These are phyloP conservation scores for Nephrotoma flavescens DNA, from an alignment of 2,888 invertebrate species.

Conservation along the genomic window DNA sequence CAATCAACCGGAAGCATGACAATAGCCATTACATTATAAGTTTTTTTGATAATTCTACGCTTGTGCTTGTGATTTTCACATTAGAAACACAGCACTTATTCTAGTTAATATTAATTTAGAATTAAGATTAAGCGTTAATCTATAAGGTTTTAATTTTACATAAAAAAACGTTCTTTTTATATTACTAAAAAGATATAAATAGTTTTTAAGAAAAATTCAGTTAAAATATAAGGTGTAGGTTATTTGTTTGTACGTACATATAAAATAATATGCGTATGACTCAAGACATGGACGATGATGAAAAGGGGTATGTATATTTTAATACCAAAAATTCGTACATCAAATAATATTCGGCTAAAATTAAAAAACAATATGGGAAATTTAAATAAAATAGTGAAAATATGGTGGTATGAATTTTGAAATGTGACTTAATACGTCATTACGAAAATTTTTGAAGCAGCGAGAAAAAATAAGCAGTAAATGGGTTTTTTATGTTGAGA, in stretches of 20 bases:
- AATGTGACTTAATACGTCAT: conserved; percentile 3
- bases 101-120: conserved; percentile 3
- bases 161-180: neutral
- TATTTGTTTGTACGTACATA: conserved; percentile 5
- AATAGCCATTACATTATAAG: conserved; percentile 2
- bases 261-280: conserved; percentile 15
- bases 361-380: neutral
- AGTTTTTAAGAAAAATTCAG: conserved; percentile 2
- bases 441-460: neutral
- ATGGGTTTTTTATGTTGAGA: neutral
- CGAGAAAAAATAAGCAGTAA: neutral
- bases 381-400: neutral
- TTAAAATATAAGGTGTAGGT: conserved; percentile 4
- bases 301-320: conserved; percentile 13
- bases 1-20: conserved; percentile 2
- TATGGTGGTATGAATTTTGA: neutral
- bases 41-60: conserved; percentile 4
- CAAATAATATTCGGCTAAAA: neutral
- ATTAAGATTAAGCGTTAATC: conserved; percentile 4
- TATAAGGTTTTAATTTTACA: conserved; percentile 5
- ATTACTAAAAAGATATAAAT: neutral
- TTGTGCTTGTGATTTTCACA: conserved; percentile 5
- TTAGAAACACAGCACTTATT: conserved; percentile 6
- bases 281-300: conserved; percentile 16
- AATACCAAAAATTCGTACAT: neutral